Evolutionary conservation across 2,113 vertebrate genomes (phyloP), one percentile per base, ranked within the genome.

Genomic region (Centropus unirufus): DNA sequence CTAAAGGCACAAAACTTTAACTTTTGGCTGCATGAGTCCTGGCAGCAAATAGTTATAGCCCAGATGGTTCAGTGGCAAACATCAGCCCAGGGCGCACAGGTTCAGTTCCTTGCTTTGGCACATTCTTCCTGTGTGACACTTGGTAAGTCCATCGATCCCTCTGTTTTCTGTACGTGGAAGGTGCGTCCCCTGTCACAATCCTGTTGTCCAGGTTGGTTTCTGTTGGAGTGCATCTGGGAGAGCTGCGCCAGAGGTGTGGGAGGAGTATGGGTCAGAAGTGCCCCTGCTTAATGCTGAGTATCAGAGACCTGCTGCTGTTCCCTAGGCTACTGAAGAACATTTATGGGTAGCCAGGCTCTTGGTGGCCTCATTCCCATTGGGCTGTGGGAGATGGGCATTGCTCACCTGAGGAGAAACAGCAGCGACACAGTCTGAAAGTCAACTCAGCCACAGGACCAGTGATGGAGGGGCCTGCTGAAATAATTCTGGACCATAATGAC

Each of bases 151-250:
- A 29, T 22, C 64, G 19, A n/a, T 58, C 39, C 22, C 26, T 66
- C 2, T 1, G 12, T 57, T 47, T 62, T 42, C 32, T 23, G 51
- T 52, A 0, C 11, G 17, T 47, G 15, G 10, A 27, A 26, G 36
- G 21, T 30, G 34, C 23, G 40, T 86, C 58, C 14, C 14, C 55
- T 57, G 34, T 42, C 52, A n/a, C 49, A 70, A 51, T 18, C 18
- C 39, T 23, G 12, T 40, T 2, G 3, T 66, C 9, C 5, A 2
- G 16, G 40, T 5, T 19, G 7, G 30, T 23, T 58, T 85, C 40
- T 61, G 39, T 77, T 64, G 8, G 22, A 24, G 32, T 47, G 36
- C 27, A 4, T 9, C 21, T 85, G 58, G 30, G 62, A 75, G 52
- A 67, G 34, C 66, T 74, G 40, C 9, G 0, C 63, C 54, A 59